Percentiles rank a stretch among this genome's conserved stretches.
phyloP scores from a whole-genome alignment of 23 tunicate species.

The Trididemnum clinides region DNA sequence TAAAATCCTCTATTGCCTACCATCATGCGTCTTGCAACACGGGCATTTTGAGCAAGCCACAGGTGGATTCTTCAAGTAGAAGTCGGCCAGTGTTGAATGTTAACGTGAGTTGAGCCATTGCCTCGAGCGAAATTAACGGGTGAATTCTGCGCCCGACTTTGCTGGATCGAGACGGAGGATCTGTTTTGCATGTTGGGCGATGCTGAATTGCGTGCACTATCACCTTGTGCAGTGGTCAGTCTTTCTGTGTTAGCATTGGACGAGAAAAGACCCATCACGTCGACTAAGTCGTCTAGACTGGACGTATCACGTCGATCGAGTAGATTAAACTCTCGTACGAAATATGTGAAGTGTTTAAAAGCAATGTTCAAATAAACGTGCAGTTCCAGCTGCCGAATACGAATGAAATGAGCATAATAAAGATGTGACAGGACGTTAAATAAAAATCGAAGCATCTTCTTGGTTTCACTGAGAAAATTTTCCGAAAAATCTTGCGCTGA shows the following conservation, averaged over 20 bases:
- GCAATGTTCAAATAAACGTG: conserved; percentile 78
- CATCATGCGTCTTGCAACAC: too few relatives aligned
- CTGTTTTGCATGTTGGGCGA: too few relatives aligned
- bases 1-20: too few relatives aligned
- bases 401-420: conserved; percentile 85
- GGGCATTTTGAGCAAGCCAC: too few relatives aligned
- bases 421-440: conserved; percentile 92
- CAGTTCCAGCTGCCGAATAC: conserved; percentile 66
- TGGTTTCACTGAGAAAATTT: conserved; percentile 65
- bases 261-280: conserved; percentile 46
- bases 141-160: too few relatives aligned
- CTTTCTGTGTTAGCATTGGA: conserved; percentile 17
- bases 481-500: conserved; percentile 84
- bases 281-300: conserved; percentile 80
- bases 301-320: conserved; percentile 61
- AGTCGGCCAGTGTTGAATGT: conserved; percentile 54
- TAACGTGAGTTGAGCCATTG: conserved; percentile 47
- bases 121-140: conserved; percentile 34
- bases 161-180: neutral
- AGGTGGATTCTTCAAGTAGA: neutral
- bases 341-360: conserved; percentile 70
- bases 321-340: conserved; percentile 77
- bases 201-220: neutral
- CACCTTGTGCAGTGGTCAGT: neutral
- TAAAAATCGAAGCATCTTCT: conserved; percentile 82